A percentile compares a stretch with the other conserved stretches of the same genome.
Conservation (phyloP, 2,888 invertebrate species). For the Crioceris asparagi region DNA sequence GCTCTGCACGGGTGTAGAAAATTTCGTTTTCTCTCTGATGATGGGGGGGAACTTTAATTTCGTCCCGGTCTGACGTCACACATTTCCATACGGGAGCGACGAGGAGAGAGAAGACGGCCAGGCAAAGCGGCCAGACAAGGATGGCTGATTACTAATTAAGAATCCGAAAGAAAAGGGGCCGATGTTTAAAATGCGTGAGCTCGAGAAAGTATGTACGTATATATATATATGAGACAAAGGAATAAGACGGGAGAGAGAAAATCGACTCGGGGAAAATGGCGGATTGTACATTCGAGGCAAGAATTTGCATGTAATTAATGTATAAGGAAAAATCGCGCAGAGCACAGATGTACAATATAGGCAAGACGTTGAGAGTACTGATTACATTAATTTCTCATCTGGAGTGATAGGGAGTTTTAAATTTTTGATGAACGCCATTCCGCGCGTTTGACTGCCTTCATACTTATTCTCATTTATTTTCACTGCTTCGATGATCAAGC, state of each 20-base stretch:
- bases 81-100: constrained; percentile 41
- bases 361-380: constrained; percentile 11
- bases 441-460: too few relatives aligned
- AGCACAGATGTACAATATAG: constrained; percentile 36
- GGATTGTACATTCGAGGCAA: constrained; percentile 39
- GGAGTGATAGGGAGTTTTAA: constrained; percentile 18
- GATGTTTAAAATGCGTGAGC: constrained; percentile 43
- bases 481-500: too few relatives aligned
- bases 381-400: constrained; percentile 23
- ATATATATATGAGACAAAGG: constrained; percentile 39
- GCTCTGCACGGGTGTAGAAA: constrained; percentile 40
- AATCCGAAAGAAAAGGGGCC: constrained; percentile 53
- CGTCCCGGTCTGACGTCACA: constrained; percentile 32
- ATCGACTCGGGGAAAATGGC: constrained; percentile 39
- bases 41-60: constrained; percentile 20
- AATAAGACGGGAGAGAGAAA: constrained; percentile 37
- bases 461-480: too few relatives aligned
- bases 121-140: constrained; percentile 34
- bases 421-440: too few relatives aligned
- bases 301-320: constrained; percentile 41
- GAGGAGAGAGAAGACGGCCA: constrained; percentile 34
- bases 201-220: constrained; percentile 33
- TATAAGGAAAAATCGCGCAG: constrained; percentile 25
- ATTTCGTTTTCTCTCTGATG: constrained; percentile 40
- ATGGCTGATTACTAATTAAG: constrained; percentile 56